Base-by-base conservation (phyloP, 92 coral and sea anemone species). In the Meandrina meandrites region DNA sequence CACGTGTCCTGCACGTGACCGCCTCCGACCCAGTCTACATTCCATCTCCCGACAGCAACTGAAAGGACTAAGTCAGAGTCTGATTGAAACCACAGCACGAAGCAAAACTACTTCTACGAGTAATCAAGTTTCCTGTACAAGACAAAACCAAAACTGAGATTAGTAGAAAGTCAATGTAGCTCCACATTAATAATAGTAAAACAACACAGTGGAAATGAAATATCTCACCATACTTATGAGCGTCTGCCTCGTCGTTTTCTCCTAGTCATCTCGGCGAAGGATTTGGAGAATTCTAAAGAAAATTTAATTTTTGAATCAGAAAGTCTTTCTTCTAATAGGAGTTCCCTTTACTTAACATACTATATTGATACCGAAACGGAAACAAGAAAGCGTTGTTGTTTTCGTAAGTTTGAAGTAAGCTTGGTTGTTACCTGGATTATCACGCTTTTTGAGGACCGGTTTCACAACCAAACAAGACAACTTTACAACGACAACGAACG, bases 221-320 rank as follows among this genome's bases (percentile, higher is more conserved):
- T 82, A 36, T 19, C 89, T 86, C 48, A 85, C 89, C 89, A 18
- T 36, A 80, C 0, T 11, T 37, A n/a, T 1, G 40, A n/a, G 17
- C 19, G 68, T 28, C 64, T 21, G 15, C 13, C 35, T 69, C 30
- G 69, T 56, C 67, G 77, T 80, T 86, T 72, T 80, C 19, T 36
- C 84, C 53, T 80, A 70, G 88, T 86, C 87, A 92, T 73, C 94
- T 90, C 24, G 94, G 94, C 18, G 94, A 92, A 16, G 90, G 86
- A 27, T 79, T 82, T 5, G 94, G 94, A 70, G 94, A 92, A 70
- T 84, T 87, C 94, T 92, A 69, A 16, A 68, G 87, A 37, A 80
- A 42, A 83, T 34, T 56, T 8, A 18, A 16, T n/a, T 50, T 14
- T 81, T 36, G 37, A 37, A 22, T 71, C 8, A 56, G 45, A 67